Conservation (phyloP, 1,140 invertebrate genomes). For the Lepidostoma basale region DNA sequence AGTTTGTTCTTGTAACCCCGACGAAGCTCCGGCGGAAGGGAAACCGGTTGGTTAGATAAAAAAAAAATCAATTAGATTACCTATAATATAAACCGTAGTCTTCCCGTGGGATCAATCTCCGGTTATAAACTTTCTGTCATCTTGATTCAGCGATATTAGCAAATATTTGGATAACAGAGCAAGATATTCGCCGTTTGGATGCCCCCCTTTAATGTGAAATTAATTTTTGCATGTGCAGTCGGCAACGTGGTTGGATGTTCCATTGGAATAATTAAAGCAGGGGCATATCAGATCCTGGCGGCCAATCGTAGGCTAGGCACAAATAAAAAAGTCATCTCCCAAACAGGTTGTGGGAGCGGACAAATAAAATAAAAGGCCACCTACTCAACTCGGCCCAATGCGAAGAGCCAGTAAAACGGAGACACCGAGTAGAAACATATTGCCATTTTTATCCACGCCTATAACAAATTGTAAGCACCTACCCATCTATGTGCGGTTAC, state of each 20-base stretch:
- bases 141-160: not conserved
- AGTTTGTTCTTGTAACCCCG: too few relatives aligned
- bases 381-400: not conserved
- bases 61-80: too few relatives aligned
- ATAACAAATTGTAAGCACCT: not conserved
- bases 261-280: not conserved
- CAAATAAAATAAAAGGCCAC: not conserved
- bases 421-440: conserved; percentile 12
- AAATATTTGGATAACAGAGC: not conserved
- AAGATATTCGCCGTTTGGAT: not conserved
- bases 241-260: not conserved
- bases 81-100: too few relatives aligned
- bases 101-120: too few relatives aligned
- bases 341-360: conserved; percentile 16
- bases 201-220: not conserved
- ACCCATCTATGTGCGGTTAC: not conserved
- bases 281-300: not conserved
- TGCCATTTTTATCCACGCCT: too few relatives aligned
- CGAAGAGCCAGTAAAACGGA: not conserved
- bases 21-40: too few relatives aligned
- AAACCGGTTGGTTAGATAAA: too few relatives aligned
- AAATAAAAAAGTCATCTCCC: conserved; percentile 1
- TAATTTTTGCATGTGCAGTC: not conserved
- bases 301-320: not conserved
- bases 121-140: not conserved